Evolutionary conservation across 2,888 invertebrate genomes (phyloP).

Genomic region (Amaurobius ferox): DNA sequence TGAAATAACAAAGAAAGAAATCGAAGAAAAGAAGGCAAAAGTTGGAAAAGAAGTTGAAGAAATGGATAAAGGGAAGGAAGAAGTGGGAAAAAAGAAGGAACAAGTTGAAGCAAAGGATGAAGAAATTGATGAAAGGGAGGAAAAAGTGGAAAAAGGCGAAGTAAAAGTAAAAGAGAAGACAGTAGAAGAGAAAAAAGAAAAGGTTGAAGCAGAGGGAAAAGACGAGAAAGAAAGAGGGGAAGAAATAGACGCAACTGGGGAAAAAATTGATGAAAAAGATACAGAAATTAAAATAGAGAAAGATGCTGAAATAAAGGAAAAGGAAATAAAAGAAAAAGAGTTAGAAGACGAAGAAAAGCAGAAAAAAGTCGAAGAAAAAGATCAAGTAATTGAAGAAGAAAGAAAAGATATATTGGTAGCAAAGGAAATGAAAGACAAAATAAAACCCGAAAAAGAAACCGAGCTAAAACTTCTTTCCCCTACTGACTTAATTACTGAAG

Average conservation of each 20-base stretch:
- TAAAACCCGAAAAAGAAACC: too few species aligned
- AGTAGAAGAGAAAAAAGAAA: background rate
- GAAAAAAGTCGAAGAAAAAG: background rate
- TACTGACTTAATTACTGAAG: too few species aligned
- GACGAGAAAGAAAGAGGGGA: background rate
- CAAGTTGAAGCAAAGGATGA: background rate
- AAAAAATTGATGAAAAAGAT: background rate
- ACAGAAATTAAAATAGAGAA: background rate
- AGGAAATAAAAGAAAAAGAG: background rate
- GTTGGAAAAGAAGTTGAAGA: background rate
- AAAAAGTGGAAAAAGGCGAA: background rate
- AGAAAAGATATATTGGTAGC: too few species aligned
- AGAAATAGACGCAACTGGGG: background rate
- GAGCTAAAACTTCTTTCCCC: too few species aligned
- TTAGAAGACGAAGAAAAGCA: background rate
- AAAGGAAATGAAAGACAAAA: too few species aligned
- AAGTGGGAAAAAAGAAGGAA: constrained; percentile 5
- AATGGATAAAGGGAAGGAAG: background rate
- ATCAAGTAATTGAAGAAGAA: too few species aligned
- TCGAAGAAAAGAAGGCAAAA: background rate
- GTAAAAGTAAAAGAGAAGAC: background rate
- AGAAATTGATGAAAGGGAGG: background rate
- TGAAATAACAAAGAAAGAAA: too few species aligned
- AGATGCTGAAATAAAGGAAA: background rate
- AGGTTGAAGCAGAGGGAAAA: background rate